Evolutionary conservation across 92 coral and sea anemone genomes (phyloP), one percentile per base, ranked within the genome.

Genomic region (Palythoa caribaeorum): DNA sequence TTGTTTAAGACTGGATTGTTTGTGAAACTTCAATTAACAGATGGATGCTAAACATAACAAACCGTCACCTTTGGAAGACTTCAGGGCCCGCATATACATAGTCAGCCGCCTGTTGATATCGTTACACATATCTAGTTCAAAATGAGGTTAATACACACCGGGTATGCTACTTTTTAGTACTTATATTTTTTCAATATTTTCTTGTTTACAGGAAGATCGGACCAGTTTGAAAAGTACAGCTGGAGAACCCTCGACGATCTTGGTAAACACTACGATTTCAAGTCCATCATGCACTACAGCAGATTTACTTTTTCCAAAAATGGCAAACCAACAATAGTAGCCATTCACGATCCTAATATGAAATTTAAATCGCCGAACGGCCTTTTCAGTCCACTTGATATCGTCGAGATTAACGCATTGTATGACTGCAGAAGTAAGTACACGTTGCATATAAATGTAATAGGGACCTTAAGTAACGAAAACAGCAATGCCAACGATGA

Each of bases 251-350:
- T 92, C 15, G 97, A 94, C 74, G 78, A 88, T 7, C 62, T 94
- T 77, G 97, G 95, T 35, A 85, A 79, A 73, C 71, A 79, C 63
- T 94, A 94, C 83, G 97, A 94, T 81, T 92, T 75, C 51, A 68
- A 88, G 79, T 94, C 97, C 80, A 83, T 94, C 52, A 94, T 94
- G 97, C 97, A 94, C 63, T 94, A 94, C 88, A 86, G 50, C 55
- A 93, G 95, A 39, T 71, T 1, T 12, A 94, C 97, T 9, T 94
- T 94, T 80, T 86, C 88, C 50, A 94, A 89, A 51, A 87, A 95
- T 68, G 93, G 94, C 1, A 35, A 51, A 51, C 93, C 95, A 36
- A 96, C 98, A 13, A 91, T 96, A 6, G 89, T 77, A 0, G 94
- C 93, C 74, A 86, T 94, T 50, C 84, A 60, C 62, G 47, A 94